Base-by-base conservation (phyloP, 2,113 vertebrate species). In the Xenus cinereus region DNA sequence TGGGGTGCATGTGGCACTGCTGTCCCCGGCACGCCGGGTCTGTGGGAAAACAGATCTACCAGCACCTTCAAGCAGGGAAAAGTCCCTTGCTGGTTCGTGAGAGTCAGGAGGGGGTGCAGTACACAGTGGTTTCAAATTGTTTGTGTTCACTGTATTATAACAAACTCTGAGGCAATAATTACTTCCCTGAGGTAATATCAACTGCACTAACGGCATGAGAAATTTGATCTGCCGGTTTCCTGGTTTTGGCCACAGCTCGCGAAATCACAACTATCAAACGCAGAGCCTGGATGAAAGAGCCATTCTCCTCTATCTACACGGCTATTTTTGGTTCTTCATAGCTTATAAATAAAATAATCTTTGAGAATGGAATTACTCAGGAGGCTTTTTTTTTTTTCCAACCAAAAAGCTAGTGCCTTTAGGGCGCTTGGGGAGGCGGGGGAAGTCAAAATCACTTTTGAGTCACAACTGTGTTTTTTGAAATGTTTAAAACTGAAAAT, bases 181-280 rank as follows among this genome's bases (percentile, higher is more conserved):
- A 30, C 74, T 59, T 97, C 96, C 96, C 94, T 87, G 54, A 92
- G 84, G 96, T 82, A 91, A 51, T 71, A 87, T 62, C 85, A 97
- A 83, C 83, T 84, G 66, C 66, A 5, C 48, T 84, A 91, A 82
- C 45, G 82, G 73, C 87, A 82, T 21, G 89, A 85, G 92, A 95
- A 97, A 97, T 87, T 66, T 76, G 90, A 97, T 84, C 86, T 87
- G 80, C 76, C 66, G 5, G 0, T 89, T 93, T 89, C 95, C 92
- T 94, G 92, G 21, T 75, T 89, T 87, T 69, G 92, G 77, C 94
- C 54, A 28, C 84, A 92, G 95, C 87, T 92, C 62, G 1, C 94
- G 92, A 96, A 92, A 87, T 82, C 89, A 54, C 92, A 85, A 54
- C 73, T 93, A 9, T 82, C 89, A 53, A 89, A 87, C 6, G 4